These are phyloP conservation scores for Cantharis flavilabris DNA, from an alignment of 2,888 invertebrate species.

Conservation along the genomic window DNA sequence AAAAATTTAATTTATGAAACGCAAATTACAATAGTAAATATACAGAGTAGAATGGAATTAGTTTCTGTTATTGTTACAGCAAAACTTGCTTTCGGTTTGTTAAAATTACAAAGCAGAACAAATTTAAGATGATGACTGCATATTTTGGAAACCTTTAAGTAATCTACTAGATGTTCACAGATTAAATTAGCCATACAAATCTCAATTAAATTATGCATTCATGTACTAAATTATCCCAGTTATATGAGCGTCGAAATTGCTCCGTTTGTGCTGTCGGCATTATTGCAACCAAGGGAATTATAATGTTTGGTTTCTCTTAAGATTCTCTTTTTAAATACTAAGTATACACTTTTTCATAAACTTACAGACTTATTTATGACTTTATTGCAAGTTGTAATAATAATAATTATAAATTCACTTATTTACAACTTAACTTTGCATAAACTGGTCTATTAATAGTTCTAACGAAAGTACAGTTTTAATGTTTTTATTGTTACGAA, in stretches of 20 bases:
- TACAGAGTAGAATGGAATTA: not conserved
- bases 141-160: conserved; percentile 6
- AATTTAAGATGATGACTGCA: conserved; percentile 4
- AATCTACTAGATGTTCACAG: conserved; percentile 33
- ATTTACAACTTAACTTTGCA: not conserved
- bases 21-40: not conserved
- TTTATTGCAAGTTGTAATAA: not conserved
- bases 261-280: conserved; percentile 37
- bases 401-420: not conserved
- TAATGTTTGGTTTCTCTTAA: conserved; percentile 18
- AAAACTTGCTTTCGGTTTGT: not conserved
- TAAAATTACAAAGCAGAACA: not conserved
- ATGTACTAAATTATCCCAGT: conserved; percentile 41
- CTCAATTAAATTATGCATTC: conserved; percentile 45
- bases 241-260: conserved; percentile 38
- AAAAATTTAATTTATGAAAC: not conserved
- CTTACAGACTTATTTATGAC: not conserved
- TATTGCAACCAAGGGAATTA: conserved; percentile 43
- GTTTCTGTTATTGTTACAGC: not conserved
- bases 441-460: not conserved
- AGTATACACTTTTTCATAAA: not conserved
- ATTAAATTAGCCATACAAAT: conserved; percentile 43
- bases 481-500: not conserved
- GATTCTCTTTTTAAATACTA: conserved; percentile 1
- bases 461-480: not conserved